Base-by-base conservation (phyloP, 2,113 vertebrate genomes). In the Xenus cinereus region DNA sequence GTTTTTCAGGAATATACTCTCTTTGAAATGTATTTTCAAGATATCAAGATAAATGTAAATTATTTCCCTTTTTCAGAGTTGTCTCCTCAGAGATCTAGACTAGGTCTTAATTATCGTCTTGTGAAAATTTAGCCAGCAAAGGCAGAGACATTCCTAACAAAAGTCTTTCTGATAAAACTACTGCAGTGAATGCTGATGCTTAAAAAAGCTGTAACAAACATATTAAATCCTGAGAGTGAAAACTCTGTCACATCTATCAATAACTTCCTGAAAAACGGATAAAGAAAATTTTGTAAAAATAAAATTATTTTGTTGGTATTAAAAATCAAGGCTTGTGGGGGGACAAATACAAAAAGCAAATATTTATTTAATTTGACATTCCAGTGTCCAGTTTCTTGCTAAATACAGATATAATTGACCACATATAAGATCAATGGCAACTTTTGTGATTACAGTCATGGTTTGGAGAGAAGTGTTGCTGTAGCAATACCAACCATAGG, bases 381-480 rank as follows among this genome's bases (percentile, higher is more conserved):
- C 45, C 5, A 6, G n/a, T 22, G 12, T 43, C 53, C 43, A 13
- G 8, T 69, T 77, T 50, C 30, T 26, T 66, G 50, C 19, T 78
- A 64, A 93, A 89, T 53, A 83, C 20, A 68, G 68, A 14, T n/a
- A 60, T 13, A 27, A 93, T 71, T 84, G 93, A 78, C 39, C 43
- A 54, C 48, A 35, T 28, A 9, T 20, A 86, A 74, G 21, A 86
- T 80, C 76, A 93, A 71, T 35, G n/a, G 60, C 56, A 94, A 72
- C 37, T 84, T 93, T 46, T 63, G 30, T 51, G 78, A 85, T 75
- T 79, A 41, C 43, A 78, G n/a, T 30, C n/a, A 84, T 50, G 45
- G 57, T 77, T 91, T 88, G 76, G 77, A 94, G 32, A 39, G 66
- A 96, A 90, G 45, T 57, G 83, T 89, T 92, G 68, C 77, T 94